Evolutionary conservation across 2,797 vertebrate genomes (phyloP).

Genomic region (Lepilemur septentrionalis): DNA sequence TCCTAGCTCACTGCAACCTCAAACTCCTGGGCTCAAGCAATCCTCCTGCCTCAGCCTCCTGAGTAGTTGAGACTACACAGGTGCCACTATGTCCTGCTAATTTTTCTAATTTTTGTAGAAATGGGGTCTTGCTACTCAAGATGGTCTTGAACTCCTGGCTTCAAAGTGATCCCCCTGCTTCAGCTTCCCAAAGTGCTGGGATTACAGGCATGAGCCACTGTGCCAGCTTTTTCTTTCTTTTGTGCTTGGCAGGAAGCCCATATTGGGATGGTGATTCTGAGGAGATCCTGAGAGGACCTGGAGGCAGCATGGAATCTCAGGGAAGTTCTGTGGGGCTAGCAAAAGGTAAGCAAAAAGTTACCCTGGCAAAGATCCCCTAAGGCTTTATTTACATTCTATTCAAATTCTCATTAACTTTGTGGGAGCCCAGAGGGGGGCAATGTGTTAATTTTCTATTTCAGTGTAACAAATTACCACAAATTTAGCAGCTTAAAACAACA

Average conservation of each 20-base stretch:
- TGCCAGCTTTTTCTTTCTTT: background rate
- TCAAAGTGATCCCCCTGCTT: too few species aligned
- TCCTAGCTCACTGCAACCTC: too few species aligned
- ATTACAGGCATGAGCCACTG: too few species aligned
- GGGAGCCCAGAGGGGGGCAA: background rate
- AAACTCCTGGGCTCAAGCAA: too few species aligned
- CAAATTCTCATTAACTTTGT: background rate
- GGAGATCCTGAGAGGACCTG: background rate
- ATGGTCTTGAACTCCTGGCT: too few species aligned
- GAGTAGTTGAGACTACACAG: too few species aligned
- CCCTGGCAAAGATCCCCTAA: background rate
- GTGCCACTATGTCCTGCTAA: too few species aligned
- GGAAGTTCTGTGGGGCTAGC: background rate
- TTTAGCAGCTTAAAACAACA: background rate
- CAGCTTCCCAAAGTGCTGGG: too few species aligned
- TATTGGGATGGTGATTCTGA: slow-evolving; percentile 32
- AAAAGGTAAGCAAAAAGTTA: slow-evolving; percentile 25
- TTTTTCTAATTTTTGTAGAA: too few species aligned
- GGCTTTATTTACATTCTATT: background rate
- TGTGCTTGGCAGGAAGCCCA: slow-evolving; percentile 46
- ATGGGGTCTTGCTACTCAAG: too few species aligned
- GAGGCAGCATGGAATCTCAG: background rate
- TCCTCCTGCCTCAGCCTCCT: too few species aligned
- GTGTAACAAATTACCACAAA: background rate
- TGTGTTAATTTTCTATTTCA: background rate